These are phyloP conservation scores for Cabera pusaria DNA, from an alignment of 2,888 invertebrate species.

Conservation along the genomic window DNA sequence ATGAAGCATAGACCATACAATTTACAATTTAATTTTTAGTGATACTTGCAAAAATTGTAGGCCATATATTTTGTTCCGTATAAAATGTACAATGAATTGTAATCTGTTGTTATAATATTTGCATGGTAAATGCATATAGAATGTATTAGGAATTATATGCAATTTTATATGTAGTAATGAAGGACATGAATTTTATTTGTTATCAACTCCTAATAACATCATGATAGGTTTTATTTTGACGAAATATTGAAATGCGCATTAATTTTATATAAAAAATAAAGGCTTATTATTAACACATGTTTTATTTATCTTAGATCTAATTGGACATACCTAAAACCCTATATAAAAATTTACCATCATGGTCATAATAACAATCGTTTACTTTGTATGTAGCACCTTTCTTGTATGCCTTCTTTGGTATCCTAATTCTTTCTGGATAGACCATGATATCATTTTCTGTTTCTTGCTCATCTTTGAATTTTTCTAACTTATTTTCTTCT, in stretches of 20 bases:
- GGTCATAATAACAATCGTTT: constrained; percentile 91
- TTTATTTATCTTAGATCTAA: constrained; percentile 50
- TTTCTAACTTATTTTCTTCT: constrained; percentile 38
- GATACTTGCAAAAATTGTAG: constrained; percentile 37
- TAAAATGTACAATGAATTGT: constrained; percentile 51
- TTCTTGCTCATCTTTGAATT: constrained; percentile 45
- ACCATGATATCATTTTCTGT: constrained; percentile 43
- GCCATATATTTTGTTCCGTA: constrained; percentile 72
- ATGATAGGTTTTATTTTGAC: constrained; percentile 59
- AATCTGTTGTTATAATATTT: constrained; percentile 18
- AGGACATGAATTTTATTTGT: constrained; percentile 34
- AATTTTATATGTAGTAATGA: constrained; percentile 21
- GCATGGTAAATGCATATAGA: constrained; percentile 4
- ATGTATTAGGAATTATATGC: constrained; percentile 25
- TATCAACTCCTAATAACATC: constrained; percentile 26
- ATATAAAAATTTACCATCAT: constrained; percentile 91
- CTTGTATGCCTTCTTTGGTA: constrained; percentile 86
- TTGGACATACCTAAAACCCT: constrained; percentile 87
- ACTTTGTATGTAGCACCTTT: constrained; percentile 88
- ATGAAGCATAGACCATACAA: constrained; percentile 1
- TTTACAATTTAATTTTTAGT: constrained; percentile 8
- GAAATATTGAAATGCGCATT: constrained; percentile 70
- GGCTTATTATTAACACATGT: constrained; percentile 56
- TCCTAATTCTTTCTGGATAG: constrained; percentile 86
- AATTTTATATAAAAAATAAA: constrained; percentile 76